Evolutionary conservation across 2,888 invertebrate species (phyloP), one percentile per base, ranked within the genome.

Genomic region (Sthenelais limicola): DNA sequence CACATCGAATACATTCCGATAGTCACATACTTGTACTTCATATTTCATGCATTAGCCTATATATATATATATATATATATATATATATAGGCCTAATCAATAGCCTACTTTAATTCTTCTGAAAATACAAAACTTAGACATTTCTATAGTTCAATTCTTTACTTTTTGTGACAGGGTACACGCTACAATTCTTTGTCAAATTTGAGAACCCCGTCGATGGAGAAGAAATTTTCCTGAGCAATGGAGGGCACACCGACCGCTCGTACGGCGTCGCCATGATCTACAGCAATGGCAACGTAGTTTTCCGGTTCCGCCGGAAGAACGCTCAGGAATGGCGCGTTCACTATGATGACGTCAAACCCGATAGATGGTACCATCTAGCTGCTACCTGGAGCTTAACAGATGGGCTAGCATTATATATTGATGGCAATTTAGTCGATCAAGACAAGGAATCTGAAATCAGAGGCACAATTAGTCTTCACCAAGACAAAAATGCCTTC

Each of bases 211-310:
- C 80, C 0, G 79, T 78, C 24, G 73, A 77, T 24, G 77, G 77
- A 15, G 79, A 82, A 48, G 82, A 80, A 3, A 82, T 86, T 4
- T 85, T 84, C 76, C 73, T 87, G 67, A 83, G 85, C 18, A 87
- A 86, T 74, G 87, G 87, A 0, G 87, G 84, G 12, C 85, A 87
- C 73, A 76, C 74, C 12, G 47, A 75, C 0, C 74, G 79, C 49
- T 82, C 81, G 30, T 85, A 87, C 76, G 87, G 87, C 12, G 82
- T 87, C 4, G 86, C 86, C 68, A 83, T 86, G 85, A 73, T 79
- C 66, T 86, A 87, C 77, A 78, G 76, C 28, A 67, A 26, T 26
- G 84, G 84, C 32, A 70, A 75, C 1, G 76, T 87, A 26, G 81
- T 83, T 67, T 85, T 85, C 79, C 77, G 82, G 21, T 86, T 86